Base-by-base conservation (phyloP, 1,140 invertebrate species). In the Lethrus apterus region DNA sequence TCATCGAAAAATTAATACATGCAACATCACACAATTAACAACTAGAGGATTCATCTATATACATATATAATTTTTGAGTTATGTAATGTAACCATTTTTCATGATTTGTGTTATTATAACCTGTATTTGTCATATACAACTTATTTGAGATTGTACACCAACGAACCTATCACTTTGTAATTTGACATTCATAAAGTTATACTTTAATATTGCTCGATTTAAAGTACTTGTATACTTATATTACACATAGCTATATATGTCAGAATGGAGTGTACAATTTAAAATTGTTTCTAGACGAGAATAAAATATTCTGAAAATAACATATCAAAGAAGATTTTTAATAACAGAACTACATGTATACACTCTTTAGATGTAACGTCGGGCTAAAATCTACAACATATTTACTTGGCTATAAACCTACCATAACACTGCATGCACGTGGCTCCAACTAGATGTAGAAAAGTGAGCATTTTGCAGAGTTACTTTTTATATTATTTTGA, bases 111-210 rank as follows among this genome's bases (percentile, higher is more conserved):
- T n/a, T n/a, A n/a, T n/a, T n/a, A n/a, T n/a, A n/a, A n/a, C n/a
- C n/a, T n/a, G n/a, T n/a, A n/a, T n/a, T n/a, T n/a, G n/a, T n/a
- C n/a, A n/a, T n/a, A n/a, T n/a, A n/a, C n/a, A n/a, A n/a, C n/a
- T n/a, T n/a, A n/a, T n/a, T 13, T 36, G 4, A 20, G 8, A 20
- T 52, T 55, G 40, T 46, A 46, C 35, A 50, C 44, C 4, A 33
- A 38, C 36, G 36, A 46, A 44, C 32, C 58, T 63, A 63, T 64
- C 62, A 64, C 60, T 26, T 38, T 50, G 51, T 65, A 65, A 65
- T 65, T 65, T 65, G 63, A 65, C 63, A 64, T 59, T 59, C 38
- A 41, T 26, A 41, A 26, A 26, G 23, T 7, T 26, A 7, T 26
- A 7, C n/a, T 26, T 26, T 26, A 36, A 36, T 36, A 36, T 36